Evolutionary conservation across 2,888 invertebrate species (phyloP).

Genomic region (Tyria jacobaeae): DNA sequence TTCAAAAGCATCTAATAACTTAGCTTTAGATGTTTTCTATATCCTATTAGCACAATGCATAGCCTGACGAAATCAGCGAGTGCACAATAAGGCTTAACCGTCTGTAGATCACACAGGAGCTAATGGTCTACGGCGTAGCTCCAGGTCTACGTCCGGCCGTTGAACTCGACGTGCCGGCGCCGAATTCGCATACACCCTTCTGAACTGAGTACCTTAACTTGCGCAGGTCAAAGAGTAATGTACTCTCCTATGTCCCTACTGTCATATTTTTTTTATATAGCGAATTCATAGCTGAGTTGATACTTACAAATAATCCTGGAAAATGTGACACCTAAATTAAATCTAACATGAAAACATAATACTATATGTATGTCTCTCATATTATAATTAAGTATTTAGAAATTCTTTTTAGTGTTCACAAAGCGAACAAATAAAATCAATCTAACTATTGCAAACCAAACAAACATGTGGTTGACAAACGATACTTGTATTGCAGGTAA

Average conservation of each 20-base stretch:
- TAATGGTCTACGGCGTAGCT: constrained; percentile 79
- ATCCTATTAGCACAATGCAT: constrained; percentile 13
- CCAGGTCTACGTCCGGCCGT: constrained; percentile 80
- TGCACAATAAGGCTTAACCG: constrained; percentile 44
- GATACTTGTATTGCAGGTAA: constrained; percentile 44
- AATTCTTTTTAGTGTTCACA: background rate
- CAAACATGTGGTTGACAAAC: constrained; percentile 48
- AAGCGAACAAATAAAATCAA: constrained; percentile 18
- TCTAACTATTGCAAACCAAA: constrained; percentile 16
- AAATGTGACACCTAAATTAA: background rate
- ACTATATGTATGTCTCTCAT: background rate
- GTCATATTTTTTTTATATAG: constrained; percentile 7
- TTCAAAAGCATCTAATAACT: too few species aligned
- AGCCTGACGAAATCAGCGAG: constrained; percentile 35
- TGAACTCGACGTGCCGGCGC: constrained; percentile 72
- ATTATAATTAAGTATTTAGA: background rate
- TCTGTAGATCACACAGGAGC: constrained; percentile 52
- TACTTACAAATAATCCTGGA: constrained; percentile 1
- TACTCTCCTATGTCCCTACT: constrained; percentile 51
- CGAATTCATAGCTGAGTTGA: background rate
- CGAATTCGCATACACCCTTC: constrained; percentile 75
- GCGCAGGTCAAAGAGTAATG: constrained; percentile 71
- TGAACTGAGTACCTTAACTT: constrained; percentile 68
- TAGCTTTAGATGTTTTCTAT: background rate
- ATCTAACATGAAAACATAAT: background rate